Percentiles rank a stretch among this genome's conserved stretches.
Evolutionary conservation across 2,113 vertebrate genomes (phyloP).

Genomic region (Arenaria interpres): DNA sequence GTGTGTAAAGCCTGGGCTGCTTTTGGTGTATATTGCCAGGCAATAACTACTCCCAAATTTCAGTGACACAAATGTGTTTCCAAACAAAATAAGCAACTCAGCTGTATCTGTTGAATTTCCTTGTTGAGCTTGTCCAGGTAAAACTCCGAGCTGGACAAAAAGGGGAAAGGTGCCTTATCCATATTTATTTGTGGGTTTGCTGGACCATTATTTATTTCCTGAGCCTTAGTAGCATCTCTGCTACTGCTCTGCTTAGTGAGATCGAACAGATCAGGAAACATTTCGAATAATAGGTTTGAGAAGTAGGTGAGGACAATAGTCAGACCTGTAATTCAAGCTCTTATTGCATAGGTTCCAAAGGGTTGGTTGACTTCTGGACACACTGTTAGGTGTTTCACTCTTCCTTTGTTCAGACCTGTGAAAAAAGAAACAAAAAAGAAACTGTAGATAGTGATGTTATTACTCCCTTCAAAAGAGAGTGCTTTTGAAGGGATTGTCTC

Average conservation of each 20-base stretch:
- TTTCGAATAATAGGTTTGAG: background rate
- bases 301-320: background rate
- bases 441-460: background rate
- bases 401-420: background rate
- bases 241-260: background rate
- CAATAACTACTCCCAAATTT: background rate
- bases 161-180: background rate
- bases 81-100: background rate
- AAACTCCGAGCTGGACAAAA: background rate
- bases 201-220: background rate
- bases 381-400: background rate
- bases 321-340: background rate
- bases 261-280: background rate
- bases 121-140: background rate
- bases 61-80: accelerated
- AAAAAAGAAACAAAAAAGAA: background rate
- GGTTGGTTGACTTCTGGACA: background rate
- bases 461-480: background rate
- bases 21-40: background rate
- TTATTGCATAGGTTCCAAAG: background rate
- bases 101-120: background rate
- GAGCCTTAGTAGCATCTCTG: background rate
- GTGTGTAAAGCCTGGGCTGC: background rate
- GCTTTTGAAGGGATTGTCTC: background rate
- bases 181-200: background rate